Evolutionary conservation across 2,888 invertebrate genomes (phyloP), one percentile per base, ranked within the genome.

Genomic region (Drosophila vallismaia): DNA sequence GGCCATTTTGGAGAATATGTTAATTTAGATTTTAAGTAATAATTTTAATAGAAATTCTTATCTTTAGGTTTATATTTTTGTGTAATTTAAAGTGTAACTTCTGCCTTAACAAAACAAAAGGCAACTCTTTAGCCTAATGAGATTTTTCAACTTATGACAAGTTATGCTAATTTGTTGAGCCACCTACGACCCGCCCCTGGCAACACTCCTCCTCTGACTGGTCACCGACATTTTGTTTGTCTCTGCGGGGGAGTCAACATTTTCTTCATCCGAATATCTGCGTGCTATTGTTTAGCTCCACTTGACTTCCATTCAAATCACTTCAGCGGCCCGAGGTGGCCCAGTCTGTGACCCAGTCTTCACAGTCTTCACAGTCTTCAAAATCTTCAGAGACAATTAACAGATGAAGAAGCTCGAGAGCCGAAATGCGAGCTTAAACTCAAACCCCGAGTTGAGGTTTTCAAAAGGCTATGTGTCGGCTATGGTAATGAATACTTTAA

Each of bases 71-170:
- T 1, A 1, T 19, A 19, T 19, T 19, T 19, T 19, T 2, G 1
- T 1, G 19, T 14, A 19, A 19, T 19, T 19, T 19, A 1, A 19
- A 19, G 19, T 19, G 19, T 19, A 19, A 19, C 19, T 19, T 19
- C 19, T 19, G 1, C 2, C 19, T 19, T 19, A 66, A 42, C 54
- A 51, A 48, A 60, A 48, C 59, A 52, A 56, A 24, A 64, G 73
- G 51, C 67, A 57, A 73, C 70, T 63, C 53, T 71, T 74, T 75
- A 56, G 79, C 83, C 88, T 84, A 84, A 84, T 84, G 87, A 85
- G 84, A 84, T 84, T 82, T 84, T 84, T 84, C 76, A 86, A 85
- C 85, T 86, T 85, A 84, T 86, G 85, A 86, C 86, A 85, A 86
- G 85, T 86, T 85, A 85, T 85, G 85, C 87, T 87, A 85, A 85